These are phyloP conservation scores for Bos taurus DNA, from an alignment of 2,113 vertebrate species.

Conservation along the genomic window ARS-UCD2.0 NC_037333.1:104730501-104731000, in stretches of 20 bases:
- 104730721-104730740: neutral
- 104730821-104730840: neutral
- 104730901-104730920: neutral
- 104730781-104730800: neutral
- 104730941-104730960: neutral
- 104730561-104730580: neutral
- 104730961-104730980: accelerated
- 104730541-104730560: accelerated
- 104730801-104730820: neutral
- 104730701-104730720: neutral
- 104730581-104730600: accelerated
- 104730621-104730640: neutral
- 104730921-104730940: neutral
- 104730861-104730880: accelerated
- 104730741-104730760: neutral
- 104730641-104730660: neutral
- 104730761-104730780: slow-evolving; percentile 2
- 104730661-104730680: neutral
- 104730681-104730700: neutral
- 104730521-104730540: accelerated
- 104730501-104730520: accelerated
- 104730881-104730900: neutral
- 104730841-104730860: accelerated
- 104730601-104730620: neutral
- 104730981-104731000: neutral